A percentile compares a stretch with the other conserved stretches of the same genome.
phyloP scores from a whole-genome alignment of 2,113 vertebrate genomes.

The Archocentrus centrarchus region DNA sequence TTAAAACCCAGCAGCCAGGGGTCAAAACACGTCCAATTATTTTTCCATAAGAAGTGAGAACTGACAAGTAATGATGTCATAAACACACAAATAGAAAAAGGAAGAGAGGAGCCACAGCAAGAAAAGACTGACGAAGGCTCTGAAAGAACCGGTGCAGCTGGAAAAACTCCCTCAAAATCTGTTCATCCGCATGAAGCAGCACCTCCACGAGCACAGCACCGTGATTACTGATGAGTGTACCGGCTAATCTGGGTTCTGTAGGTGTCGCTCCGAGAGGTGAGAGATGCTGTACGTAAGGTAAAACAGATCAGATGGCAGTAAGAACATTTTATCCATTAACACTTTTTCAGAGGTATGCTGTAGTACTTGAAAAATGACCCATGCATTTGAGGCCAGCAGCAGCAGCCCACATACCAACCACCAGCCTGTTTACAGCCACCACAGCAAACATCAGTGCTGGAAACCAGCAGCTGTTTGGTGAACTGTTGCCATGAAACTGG shows the following conservation, averaged over 20 bases:
- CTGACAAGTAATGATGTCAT: neutral
- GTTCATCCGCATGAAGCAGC: neutral
- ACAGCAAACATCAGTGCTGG: neutral
- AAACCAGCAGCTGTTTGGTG: slow-evolving; percentile 43
- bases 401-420: neutral
- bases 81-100: neutral
- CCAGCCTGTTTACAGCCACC: neutral
- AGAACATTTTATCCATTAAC: neutral
- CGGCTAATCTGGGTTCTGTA: rapidly evolving
- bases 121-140: neutral
- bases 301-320: rapidly evolving
- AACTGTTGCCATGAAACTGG: slow-evolving; percentile 42
- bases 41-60: neutral
- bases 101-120: neutral
- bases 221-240: neutral
- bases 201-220: neutral
- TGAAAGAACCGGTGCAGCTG: neutral
- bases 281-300: neutral
- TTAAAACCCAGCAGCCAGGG: rapidly evolving
- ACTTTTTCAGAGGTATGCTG: neutral
- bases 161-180: neutral
- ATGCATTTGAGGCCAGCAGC: neutral
- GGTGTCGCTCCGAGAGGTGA: rapidly evolving
- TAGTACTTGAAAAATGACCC: neutral
- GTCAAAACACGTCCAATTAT: neutral